Evolutionary conservation across 2,113 vertebrate genomes (phyloP).

Genomic region (Anoplopoma fimbria): DNA sequence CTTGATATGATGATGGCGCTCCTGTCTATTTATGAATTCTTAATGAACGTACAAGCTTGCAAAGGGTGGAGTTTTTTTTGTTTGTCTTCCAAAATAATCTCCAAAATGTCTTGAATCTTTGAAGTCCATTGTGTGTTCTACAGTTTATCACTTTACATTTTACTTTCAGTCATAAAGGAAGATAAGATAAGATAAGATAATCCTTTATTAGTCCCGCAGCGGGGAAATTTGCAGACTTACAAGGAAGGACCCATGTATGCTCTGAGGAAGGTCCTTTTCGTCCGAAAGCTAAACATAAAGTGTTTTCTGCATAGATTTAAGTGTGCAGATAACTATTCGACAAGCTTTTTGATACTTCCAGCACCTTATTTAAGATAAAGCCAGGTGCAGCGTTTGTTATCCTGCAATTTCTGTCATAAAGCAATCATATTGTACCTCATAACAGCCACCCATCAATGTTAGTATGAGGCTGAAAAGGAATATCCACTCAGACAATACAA

Average conservation of each 20-base stretch:
- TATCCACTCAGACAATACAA: constrained; percentile 18
- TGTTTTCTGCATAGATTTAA: too few species aligned
- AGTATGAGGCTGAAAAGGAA: constrained; percentile 26
- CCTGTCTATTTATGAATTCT: constrained; percentile 22
- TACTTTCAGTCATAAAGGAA: background rate
- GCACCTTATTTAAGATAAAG: too few species aligned
- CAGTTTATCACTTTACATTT: background rate
- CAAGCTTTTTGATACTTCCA: too few species aligned
- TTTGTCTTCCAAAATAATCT: background rate
- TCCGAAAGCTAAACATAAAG: too few species aligned
- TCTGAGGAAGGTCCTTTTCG: too few species aligned
- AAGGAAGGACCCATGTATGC: too few species aligned
- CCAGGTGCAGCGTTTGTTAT: too few species aligned
- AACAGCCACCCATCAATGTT: background rate
- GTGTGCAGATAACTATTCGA: too few species aligned
- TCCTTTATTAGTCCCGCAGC: too few species aligned
- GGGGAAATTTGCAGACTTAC: too few species aligned
- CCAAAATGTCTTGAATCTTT: background rate
- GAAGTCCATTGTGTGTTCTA: background rate
- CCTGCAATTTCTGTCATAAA: too few species aligned
- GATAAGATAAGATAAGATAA: too few species aligned
- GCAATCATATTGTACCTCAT: background rate
- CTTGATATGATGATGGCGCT: background rate
- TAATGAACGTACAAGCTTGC: background rate
- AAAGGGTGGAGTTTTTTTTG: background rate